phyloP scores from a whole-genome alignment of 2,797 vertebrate species.

The Acanthiza pusilla region DNA sequence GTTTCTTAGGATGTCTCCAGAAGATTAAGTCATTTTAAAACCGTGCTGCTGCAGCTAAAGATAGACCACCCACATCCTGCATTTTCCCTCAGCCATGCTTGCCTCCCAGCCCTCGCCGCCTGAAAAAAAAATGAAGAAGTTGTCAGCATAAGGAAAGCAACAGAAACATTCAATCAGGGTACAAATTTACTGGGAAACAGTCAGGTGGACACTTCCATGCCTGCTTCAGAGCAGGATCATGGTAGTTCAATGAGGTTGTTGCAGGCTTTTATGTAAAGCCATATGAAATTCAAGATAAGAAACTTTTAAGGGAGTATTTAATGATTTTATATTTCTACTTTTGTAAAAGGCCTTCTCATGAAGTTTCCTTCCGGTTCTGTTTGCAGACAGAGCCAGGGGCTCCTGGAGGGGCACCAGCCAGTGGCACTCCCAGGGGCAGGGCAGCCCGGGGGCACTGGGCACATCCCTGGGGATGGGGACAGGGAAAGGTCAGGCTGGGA shows the following conservation, averaged over 20 bases:
- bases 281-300: neutral
- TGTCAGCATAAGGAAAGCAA: neutral
- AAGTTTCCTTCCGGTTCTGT: neutral
- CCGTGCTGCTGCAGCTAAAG: neutral
- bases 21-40: constrained; percentile 2
- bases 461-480: neutral
- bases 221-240: neutral
- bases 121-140: neutral
- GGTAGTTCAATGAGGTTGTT: neutral
- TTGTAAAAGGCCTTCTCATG: neutral
- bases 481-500: neutral
- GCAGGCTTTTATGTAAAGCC: neutral
- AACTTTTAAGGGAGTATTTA: neutral
- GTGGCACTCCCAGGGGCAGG: neutral
- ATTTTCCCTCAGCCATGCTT: neutral
- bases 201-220: neutral
- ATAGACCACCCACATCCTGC: neutral
- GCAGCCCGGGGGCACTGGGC: rapidly evolving
- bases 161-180: neutral
- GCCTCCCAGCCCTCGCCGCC: neutral
- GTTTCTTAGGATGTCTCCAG: neutral
- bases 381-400: neutral
- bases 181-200: neutral
- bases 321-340: neutral
- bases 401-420: neutral